phyloP scores from a whole-genome alignment of 2,797 vertebrate genomes.

The Coranthus polyacanthus region DNA sequence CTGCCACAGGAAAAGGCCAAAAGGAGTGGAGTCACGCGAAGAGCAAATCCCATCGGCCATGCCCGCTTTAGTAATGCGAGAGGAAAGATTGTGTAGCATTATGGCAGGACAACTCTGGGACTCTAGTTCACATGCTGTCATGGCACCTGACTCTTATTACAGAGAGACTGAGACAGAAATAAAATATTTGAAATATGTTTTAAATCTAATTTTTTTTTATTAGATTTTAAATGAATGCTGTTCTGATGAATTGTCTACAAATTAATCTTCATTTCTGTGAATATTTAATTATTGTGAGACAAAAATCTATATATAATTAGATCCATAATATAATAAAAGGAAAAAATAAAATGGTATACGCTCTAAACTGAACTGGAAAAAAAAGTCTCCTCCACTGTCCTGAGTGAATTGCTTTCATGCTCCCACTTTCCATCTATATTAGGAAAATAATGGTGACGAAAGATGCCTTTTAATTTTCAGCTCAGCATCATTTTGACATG shows the following conservation, averaged over 20 bases:
- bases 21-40: constrained; percentile 57
- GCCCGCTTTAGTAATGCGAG: constrained; percentile 61
- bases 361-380: constrained; percentile 26
- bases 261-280: background rate
- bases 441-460: constrained; percentile 69
- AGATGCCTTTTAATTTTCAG: constrained; percentile 80
- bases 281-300: background rate
- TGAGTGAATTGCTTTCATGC: constrained; percentile 40
- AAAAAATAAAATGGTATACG: constrained; percentile 33
- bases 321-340: constrained; percentile 14
- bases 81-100: constrained; percentile 49
- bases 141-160: constrained; percentile 52
- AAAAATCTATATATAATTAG: background rate
- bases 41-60: constrained; percentile 69
- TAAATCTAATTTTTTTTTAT: constrained; percentile 48
- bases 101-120: constrained; percentile 48
- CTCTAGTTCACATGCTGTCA: constrained; percentile 55
- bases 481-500: constrained; percentile 81
- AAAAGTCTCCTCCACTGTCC: constrained; percentile 23
- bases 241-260: too few relatives aligned
- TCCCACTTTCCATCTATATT: constrained; percentile 60
- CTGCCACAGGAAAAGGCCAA: constrained; percentile 80
- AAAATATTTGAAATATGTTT: too few relatives aligned
- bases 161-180: constrained; percentile 30
- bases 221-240: too few relatives aligned